Evolutionary conservation across 2,797 vertebrate species (phyloP), one percentile per base, ranked within the genome.

Genomic region (Melanotaenia parkinsoni): DNA sequence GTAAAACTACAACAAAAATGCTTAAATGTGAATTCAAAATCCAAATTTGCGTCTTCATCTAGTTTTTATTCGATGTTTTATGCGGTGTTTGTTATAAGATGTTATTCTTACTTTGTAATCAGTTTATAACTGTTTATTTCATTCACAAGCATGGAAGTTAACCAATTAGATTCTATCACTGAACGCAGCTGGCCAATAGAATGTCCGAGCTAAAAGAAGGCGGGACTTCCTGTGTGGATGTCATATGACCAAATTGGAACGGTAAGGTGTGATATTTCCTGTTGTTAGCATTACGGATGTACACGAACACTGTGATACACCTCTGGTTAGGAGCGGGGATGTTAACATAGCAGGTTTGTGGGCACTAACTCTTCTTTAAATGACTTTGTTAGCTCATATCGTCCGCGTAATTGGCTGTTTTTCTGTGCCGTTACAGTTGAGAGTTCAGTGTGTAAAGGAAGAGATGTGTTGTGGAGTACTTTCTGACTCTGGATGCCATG

Each of bases 231-330:
- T 33, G 69, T 88, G 70, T 63, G 4, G 1, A 0, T 7, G 24
- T 91, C 91, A 91, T 16, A 30, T 91, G 91, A 92, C 60, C 58
- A 79, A 88, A 91, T 88, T 66, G 45, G 75, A 88, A 77, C 84
- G 86, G 68, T 22, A 1, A 91, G 92, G 86, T 54, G 5, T 43
- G 51, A 24, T 4, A 70, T 20, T 72, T 62, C 18, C 38, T 71
- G 59, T 38, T 40, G 37, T 8, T 50, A 20, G 28, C 14, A 3
- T 14, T 54, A 26, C 22, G 13, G 1, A 7, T 7, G 2, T 5
- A 45, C 4, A 43, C 16, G 43, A 20, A 45, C 43, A 45, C 43
- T 1, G 6, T 56, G 53, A 30, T 18, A 30, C 26, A 16, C 53
- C 4, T 56, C 14, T 13, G 13, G 0, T 30, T 1, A 11, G 1